A percentile compares a stretch with the other conserved stretches of the same genome.
These are phyloP conservation scores for Oryzias melastigma DNA, from an alignment of 2,113 vertebrate genomes.

Conservation along the genomic window DNA sequence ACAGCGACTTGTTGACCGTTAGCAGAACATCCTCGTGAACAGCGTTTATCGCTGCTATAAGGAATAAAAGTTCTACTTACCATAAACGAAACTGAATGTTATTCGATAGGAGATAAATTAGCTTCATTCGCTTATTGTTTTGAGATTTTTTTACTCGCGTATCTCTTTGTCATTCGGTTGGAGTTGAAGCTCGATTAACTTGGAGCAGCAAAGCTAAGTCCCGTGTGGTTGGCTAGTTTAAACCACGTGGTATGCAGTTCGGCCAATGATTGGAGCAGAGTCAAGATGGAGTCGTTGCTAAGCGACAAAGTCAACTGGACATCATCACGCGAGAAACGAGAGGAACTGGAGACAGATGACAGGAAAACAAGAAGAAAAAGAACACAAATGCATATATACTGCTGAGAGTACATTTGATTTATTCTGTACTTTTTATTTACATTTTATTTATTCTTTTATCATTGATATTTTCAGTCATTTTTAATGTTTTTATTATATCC, in stretches of 20 bases:
- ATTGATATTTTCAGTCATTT: no score
- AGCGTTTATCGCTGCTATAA: neutral
- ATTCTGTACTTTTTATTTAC: no score
- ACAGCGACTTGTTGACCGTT: neutral
- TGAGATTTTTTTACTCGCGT: neutral
- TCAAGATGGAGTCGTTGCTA: slow-evolving; percentile 11
- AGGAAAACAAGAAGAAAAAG: no score
- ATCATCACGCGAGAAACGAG: no score
- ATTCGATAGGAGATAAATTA: neutral
- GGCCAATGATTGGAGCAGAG: slow-evolving; percentile 30
- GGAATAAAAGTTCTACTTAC: slow-evolving; percentile 18
- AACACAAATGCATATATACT: no score
- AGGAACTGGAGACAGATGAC: no score
- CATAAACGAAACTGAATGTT: slow-evolving; percentile 18
- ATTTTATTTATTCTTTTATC: no score
- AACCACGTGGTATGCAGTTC: slow-evolving; percentile 13
- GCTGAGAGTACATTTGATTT: no score
- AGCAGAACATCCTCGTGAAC: neutral
- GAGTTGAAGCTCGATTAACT: slow-evolving; percentile 9
- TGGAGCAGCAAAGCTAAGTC: neutral
- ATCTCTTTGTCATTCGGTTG: neutral
- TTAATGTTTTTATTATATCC: no score
- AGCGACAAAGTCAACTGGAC: slow-evolving; percentile 34
- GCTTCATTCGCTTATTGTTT: neutral
- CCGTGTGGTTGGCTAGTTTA: slow-evolving; percentile 34